Evolutionary conservation across 2,113 vertebrate genomes (phyloP), one percentile per base, ranked within the genome.

Genomic region (Potamarius usumacintae): DNA sequence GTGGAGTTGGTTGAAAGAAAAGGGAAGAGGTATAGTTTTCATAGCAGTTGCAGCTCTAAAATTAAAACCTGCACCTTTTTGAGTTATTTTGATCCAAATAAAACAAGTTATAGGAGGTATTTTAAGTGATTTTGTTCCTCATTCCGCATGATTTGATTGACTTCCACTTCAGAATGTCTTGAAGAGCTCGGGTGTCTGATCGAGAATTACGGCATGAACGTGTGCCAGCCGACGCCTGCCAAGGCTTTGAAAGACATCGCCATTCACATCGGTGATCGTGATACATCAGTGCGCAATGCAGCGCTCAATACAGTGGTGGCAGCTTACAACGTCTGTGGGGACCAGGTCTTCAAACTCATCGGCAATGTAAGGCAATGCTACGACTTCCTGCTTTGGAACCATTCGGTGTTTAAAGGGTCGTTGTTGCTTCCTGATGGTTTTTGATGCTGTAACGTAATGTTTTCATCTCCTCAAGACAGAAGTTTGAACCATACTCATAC

Each of bases 241-340:
- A 99, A 99, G 94, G 96, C 95, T 87, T 95, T 99, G 86, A 99
- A 99, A 93, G 98, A 99, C 89, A 99, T 99, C 62, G 98, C 97
- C 0, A 90, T 96, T 82, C 98, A 99, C 86, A 99, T 99, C 71
- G 97, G 98, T 0, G 98, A 99, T 67, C 93, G 98, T 55, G 98
- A 99, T 94, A 99, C 97, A 0, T 95, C 98, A 0, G 98, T 99
- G 63, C 97, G 98, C 84, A 99, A 99, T 0, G 98, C 98, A 80
- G 97, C 98, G 0, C 96, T 99, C 20, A 99, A 99, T 93, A 99
- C 98, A 3, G 97, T 99, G 1, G 96, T 99, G 86, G 96, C 97
- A 0, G 98, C 97, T 69, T 99, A 99, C 91, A 99, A 99, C 0
- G 97, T 97, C 50, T 96, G 98, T 0, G 98, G 98, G 0, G 98